Evolutionary conservation across 2,113 vertebrate genomes (phyloP).

Genomic region (Vidua macroura): DNA sequence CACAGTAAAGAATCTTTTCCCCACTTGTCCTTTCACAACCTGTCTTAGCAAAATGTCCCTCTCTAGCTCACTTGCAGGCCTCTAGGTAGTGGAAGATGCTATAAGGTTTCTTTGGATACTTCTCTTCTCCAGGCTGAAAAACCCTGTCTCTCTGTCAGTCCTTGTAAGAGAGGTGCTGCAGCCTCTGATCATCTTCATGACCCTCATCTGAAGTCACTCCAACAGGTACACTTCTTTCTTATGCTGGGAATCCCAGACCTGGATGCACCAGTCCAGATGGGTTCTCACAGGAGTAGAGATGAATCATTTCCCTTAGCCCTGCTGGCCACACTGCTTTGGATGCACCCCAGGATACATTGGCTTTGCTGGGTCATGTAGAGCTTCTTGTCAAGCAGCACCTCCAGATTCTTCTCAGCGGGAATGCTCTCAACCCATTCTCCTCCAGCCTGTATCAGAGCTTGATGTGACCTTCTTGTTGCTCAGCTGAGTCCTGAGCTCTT

Average conservation of each 20-base stretch:
- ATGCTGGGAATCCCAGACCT: fast-evolving
- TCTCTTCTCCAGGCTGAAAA: background rate
- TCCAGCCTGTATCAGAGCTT: background rate
- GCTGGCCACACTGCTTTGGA: background rate
- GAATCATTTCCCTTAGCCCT: background rate
- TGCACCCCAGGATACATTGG: background rate
- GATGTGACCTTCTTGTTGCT: background rate
- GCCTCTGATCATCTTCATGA: background rate
- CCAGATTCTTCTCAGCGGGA: background rate
- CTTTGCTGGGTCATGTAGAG: background rate
- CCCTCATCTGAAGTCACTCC: background rate
- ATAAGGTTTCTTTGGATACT: fast-evolving
- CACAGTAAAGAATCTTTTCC: background rate
- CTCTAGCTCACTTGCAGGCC: background rate
- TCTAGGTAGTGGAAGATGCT: background rate
- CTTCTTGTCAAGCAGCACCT: background rate
- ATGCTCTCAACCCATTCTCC: background rate
- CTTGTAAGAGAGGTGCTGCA: background rate
- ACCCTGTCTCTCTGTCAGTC: background rate
- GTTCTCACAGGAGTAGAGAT: background rate
- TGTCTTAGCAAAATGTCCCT: background rate
- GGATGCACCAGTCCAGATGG: background rate
- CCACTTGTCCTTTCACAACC: background rate
- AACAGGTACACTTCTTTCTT: background rate
- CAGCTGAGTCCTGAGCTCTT: background rate